Percentiles rank a stretch among this genome's conserved stretches.
Evolutionary conservation across 53 echinoderm and acorn worm species (phyloP).

Genomic region (Actinopyga echinites): DNA sequence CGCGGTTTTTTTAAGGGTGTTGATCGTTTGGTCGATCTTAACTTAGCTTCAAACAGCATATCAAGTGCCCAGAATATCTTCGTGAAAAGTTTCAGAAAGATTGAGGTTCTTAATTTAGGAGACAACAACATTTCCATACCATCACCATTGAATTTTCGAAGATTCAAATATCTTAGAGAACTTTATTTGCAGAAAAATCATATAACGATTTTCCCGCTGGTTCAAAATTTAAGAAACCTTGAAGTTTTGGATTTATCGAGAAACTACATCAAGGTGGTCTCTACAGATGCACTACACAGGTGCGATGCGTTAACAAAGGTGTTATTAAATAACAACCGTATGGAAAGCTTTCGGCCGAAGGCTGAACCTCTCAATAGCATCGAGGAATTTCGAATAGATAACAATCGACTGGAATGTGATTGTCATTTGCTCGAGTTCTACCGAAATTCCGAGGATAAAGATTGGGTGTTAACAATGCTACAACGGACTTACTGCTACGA

Average conservation of each 20-base stretch:
- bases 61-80: neutral
- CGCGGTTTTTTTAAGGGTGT: neutral
- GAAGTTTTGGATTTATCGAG: neutral
- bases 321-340: neutral
- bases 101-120: neutral
- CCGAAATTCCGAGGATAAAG: neutral
- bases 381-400: neutral
- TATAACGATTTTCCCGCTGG: neutral
- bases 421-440: neutral
- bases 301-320: neutral
- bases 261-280: neutral
- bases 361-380: neutral
- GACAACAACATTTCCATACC: slow-evolving; percentile 1
- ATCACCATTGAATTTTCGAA: slow-evolving; percentile 23
- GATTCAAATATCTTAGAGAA: neutral
- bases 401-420: neutral
- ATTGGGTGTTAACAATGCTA: neutral
- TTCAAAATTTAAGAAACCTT: neutral
- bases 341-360: neutral
- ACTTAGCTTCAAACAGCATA: neutral
- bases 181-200: slow-evolving; percentile 6
- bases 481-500: neutral
- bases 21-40: neutral
- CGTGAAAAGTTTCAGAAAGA: neutral
- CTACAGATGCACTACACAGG: neutral